phyloP scores from a whole-genome alignment of 2,797 vertebrate species.

The Pagetopsis macropterus region DNA sequence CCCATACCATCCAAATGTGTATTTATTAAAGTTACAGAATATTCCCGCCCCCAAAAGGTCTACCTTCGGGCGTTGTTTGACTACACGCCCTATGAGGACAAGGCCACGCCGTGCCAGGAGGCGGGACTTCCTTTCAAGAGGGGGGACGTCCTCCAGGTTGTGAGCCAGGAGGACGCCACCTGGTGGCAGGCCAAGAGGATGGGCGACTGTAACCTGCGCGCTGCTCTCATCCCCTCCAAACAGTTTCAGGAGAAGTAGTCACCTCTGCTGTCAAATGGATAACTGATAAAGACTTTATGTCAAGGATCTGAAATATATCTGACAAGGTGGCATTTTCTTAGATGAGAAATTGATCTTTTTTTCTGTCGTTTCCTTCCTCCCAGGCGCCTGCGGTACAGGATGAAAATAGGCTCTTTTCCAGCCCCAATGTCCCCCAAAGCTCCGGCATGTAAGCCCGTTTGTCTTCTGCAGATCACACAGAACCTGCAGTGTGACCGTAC shows the following conservation, averaged over 20 bases:
- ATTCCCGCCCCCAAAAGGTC: conserved; percentile 73
- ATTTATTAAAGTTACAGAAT: background rate
- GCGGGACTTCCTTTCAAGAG: conserved; percentile 94
- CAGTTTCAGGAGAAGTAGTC: conserved; percentile 97
- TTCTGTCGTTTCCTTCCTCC: background rate
- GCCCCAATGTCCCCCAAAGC: conserved; percentile 80
- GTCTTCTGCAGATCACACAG: background rate
- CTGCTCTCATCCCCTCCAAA: conserved; percentile 94
- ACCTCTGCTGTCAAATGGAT: background rate
- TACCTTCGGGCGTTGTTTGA: conserved; percentile 95
- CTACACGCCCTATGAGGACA: conserved; percentile 94
- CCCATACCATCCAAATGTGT: background rate
- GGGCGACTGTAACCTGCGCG: conserved; percentile 92
- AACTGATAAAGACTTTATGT: background rate
- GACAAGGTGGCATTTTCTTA: background rate
- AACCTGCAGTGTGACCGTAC: conserved; percentile 6
- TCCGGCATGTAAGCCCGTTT: conserved; percentile 85
- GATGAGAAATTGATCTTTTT: background rate
- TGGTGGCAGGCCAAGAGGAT: conserved; percentile 98
- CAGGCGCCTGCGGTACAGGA: conserved; percentile 89
- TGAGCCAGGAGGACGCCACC: conserved; percentile 95
- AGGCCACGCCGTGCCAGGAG: conserved; percentile 98
- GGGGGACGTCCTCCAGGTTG: conserved; percentile 96
- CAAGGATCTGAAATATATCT: background rate
- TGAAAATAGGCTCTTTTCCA: conserved; percentile 84